Evolutionary conservation across 2,113 vertebrate species (phyloP), one percentile per base, ranked within the genome.

Genomic region (Eretmochelys imbricata): DNA sequence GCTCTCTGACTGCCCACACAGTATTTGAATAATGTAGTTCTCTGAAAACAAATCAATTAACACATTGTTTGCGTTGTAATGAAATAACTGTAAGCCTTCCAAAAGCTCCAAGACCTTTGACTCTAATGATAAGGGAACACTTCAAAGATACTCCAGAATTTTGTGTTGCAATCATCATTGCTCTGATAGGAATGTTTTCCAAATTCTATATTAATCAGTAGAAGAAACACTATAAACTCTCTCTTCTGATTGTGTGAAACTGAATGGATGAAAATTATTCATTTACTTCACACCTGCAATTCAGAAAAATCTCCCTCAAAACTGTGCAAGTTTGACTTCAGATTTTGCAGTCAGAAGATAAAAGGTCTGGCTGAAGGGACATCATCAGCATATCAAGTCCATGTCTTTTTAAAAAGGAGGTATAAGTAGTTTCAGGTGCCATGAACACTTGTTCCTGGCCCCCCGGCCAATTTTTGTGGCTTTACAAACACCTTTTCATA

Each of bases 361-460:
- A 78, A 89, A 88, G 53, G 1, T 8, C 14, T 11, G 10, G 8
- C 25, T 82, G 57, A 92, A 91, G 8, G 42, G 38, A n/a, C n/a
- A 48, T 16, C 57, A 81, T 38, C 72, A 86, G 85, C 29, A 65
- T 17, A 38, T 75, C 6, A 3, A 38, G 6, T 20, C 17, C 50
- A 91, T 89, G 82, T 55, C 46, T 65, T 95, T 91, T 85, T 42
- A 83, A 89, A 91, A 75, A 13, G 35, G 85, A 81, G 55, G 51
- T 81, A 51, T 78, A 80, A 51, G 8, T 80, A 81, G 38, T 59
- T 83, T 29, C 14, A 75, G 22, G 42, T 38, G 17, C 35, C 42
- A 42, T 29, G 49, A 27, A 31, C 8, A 76, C 35, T 82, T 89
- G 35, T 11, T 29, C 65, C 27, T 13, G 35, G 49, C 62, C 86